phyloP scores from a whole-genome alignment of 2,888 invertebrate genomes.

The Ctena decussata region DNA sequence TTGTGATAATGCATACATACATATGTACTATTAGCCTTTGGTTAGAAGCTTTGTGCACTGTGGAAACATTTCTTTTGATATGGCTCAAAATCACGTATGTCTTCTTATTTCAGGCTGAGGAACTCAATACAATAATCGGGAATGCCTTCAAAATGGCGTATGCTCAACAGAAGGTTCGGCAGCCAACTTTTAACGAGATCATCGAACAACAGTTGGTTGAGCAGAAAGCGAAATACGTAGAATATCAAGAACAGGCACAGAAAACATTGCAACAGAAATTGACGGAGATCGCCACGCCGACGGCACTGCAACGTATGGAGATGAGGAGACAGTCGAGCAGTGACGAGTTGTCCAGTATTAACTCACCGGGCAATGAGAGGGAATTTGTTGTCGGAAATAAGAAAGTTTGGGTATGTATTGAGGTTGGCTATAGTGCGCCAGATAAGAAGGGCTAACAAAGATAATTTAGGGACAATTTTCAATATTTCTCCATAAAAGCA shows the following conservation, averaged over 20 bases:
- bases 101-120: constrained; percentile 91
- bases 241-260: constrained; percentile 80
- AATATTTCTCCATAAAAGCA: no score
- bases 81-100: no score
- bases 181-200: constrained; percentile 85
- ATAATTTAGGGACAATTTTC: no score
- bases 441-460: no score
- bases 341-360: constrained; percentile 55
- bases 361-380: constrained; percentile 52
- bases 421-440: no score
- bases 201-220: constrained; percentile 84
- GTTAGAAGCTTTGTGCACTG: no score
- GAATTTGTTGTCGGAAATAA: constrained; percentile 71
- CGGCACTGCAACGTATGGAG: constrained; percentile 81
- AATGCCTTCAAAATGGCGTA: constrained; percentile 97
- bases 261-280: constrained; percentile 78
- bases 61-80: no score
- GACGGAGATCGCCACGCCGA: constrained; percentile 83
- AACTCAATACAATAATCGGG: constrained; percentile 94
- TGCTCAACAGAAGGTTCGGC: constrained; percentile 89
- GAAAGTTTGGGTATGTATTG: constrained; percentile 78
- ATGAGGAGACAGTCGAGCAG: constrained; percentile 74
- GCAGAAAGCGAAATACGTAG: constrained; percentile 82
- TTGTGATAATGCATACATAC: no score
- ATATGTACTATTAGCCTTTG: no score